Percentiles rank a stretch among this genome's conserved stretches.
Conservation (phyloP, 1,140 invertebrate species). For the Tetragonula clypearis region DNA sequence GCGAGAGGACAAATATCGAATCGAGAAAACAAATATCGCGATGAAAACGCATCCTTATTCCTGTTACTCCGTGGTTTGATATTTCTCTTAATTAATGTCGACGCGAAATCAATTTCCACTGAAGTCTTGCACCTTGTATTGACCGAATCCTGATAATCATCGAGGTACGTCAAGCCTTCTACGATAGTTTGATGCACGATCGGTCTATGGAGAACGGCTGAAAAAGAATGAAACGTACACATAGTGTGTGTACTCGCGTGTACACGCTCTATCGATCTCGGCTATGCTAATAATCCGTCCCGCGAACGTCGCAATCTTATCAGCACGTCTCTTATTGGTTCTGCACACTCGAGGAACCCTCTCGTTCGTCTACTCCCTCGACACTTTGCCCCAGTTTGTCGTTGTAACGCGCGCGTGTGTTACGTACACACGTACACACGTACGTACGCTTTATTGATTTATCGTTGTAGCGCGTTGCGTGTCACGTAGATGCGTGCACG, state of each 20-base stretch:
- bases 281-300: slow-evolving; percentile 56
- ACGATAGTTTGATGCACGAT: slow-evolving; percentile 27
- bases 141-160: slow-evolving; percentile 22
- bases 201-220: slow-evolving; percentile 36
- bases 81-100: slow-evolving; percentile 1
- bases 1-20: neutral
- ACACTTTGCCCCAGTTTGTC: slow-evolving; percentile 31
- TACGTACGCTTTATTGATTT: slow-evolving; percentile 56
- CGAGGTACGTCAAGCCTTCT: slow-evolving; percentile 9
- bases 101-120: slow-evolving; percentile 5
- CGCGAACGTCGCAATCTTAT: slow-evolving; percentile 62
- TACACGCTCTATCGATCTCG: neutral
- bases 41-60: no score
- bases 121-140: neutral
- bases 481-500: slow-evolving; percentile 44
- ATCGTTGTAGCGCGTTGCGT: slow-evolving; percentile 58
- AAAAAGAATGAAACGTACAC: neutral
- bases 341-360: slow-evolving; percentile 10
- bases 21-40: neutral
- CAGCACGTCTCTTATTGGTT: slow-evolving; percentile 64
- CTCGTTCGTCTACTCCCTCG: neutral
- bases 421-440: slow-evolving; percentile 14
- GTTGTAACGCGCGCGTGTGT: neutral
- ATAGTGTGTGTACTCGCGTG: neutral
- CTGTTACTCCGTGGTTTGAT: neutral